Percentiles rank a stretch among this genome's conserved stretches.
phyloP scores from a whole-genome alignment of 2,888 invertebrate species.

The Rapana venosa region DNA sequence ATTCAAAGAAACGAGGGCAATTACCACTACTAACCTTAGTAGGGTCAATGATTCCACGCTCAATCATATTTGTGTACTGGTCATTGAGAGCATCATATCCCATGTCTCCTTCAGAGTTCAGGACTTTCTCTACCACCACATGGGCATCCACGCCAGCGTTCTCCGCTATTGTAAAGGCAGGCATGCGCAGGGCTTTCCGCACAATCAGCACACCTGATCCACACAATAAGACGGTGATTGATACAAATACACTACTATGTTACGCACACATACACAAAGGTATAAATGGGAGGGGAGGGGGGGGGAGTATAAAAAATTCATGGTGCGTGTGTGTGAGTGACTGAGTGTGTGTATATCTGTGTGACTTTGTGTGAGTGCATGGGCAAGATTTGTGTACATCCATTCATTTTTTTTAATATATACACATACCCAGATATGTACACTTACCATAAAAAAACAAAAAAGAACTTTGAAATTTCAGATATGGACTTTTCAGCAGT shows the following conservation, averaged over 20 bases:
- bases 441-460: too few species aligned
- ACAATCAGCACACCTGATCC: conserved; percentile 89
- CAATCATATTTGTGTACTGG: conserved; percentile 94
- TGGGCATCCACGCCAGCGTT: conserved; percentile 96
- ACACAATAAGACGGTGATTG: neutral
- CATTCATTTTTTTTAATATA: too few species aligned
- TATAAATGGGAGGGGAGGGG: too few species aligned
- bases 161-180: conserved; percentile 92
- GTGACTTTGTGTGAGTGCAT: too few species aligned
- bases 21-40: conserved; percentile 84
- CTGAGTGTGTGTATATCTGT: too few species aligned
- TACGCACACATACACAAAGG: too few species aligned
- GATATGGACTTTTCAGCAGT: too few species aligned
- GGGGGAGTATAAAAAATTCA: too few species aligned
- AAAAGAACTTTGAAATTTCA: too few species aligned
- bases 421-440: too few species aligned
- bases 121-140: conserved; percentile 94
- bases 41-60: conserved; percentile 96
- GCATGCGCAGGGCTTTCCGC: conserved; percentile 90
- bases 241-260: neutral
- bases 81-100: conserved; percentile 95
- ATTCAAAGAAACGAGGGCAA: neutral
- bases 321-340: too few species aligned
- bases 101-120: conserved; percentile 82
- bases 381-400: too few species aligned